phyloP scores from a whole-genome alignment of 1,140 invertebrate species.

The Cardiocondyla obscurior region DNA sequence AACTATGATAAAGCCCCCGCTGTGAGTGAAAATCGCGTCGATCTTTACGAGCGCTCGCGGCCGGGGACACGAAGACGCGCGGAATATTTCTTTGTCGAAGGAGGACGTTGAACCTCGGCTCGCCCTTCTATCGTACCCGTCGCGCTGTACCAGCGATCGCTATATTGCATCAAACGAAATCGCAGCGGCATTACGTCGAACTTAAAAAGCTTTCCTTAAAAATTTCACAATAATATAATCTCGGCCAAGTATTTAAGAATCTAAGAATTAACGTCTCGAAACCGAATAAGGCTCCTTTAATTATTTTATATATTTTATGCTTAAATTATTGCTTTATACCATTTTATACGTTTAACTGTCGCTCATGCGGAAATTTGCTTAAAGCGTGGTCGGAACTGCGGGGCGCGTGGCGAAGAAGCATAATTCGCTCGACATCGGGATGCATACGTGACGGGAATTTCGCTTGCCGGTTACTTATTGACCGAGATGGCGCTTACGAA shows the following conservation, averaged over 20 bases:
- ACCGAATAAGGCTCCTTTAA: too few relatives aligned
- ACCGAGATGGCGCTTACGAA: constrained; percentile 24
- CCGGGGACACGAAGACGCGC: not conserved
- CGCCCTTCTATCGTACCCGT: not conserved
- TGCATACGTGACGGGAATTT: constrained; percentile 42
- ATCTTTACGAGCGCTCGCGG: constrained; percentile 43
- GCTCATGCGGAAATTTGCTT: not conserved
- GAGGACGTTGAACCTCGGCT: not conserved
- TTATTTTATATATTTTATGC: too few relatives aligned
- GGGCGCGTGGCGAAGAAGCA: constrained; percentile 22
- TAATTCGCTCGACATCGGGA: not conserved
- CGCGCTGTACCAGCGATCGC: not conserved
- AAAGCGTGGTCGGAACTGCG: not conserved
- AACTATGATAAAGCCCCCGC: constrained; percentile 52
- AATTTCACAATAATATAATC: too few relatives aligned
- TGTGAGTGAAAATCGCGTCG: constrained; percentile 45
- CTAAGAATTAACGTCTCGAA: not conserved
- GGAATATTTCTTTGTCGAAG: not conserved
- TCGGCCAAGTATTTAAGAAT: not conserved
- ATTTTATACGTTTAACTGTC: constrained; percentile 27
- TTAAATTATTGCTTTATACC: too few relatives aligned
- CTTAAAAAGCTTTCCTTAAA: too few relatives aligned
- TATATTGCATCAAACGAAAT: not conserved
- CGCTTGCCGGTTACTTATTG: constrained; percentile 30
- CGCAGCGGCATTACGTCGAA: not conserved